Evolutionary conservation across 2,113 vertebrate genomes (phyloP).

Genomic region (Machaerirhynchus nigripectus): DNA sequence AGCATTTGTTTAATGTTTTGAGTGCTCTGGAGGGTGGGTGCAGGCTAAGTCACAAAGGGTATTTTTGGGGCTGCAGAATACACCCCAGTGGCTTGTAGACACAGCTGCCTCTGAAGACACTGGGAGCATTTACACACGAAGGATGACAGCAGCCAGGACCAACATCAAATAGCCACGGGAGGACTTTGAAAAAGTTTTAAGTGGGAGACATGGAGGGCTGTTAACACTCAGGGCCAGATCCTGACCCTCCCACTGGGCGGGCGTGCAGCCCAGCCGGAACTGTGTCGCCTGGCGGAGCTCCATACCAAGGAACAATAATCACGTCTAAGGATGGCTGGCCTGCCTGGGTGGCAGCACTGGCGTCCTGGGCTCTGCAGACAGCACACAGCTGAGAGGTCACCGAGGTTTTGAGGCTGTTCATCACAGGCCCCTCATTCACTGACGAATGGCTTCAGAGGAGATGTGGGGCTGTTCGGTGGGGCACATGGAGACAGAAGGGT

Average conservation of each 20-base stretch:
- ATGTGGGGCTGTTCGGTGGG: not conserved
- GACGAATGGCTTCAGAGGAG: not conserved
- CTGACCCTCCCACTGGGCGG: not conserved
- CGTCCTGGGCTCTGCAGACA: not conserved
- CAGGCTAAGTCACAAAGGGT: not conserved
- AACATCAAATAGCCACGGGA: not conserved
- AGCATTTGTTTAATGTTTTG: not conserved
- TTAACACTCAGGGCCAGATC: conserved; percentile 31
- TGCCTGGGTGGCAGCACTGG: not conserved
- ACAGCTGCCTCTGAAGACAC: not conserved
- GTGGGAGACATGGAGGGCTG: not conserved
- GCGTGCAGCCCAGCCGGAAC: not conserved
- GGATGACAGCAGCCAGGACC: not conserved
- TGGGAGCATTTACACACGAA: not conserved
- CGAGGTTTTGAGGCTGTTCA: not conserved
- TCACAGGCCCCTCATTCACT: not conserved
- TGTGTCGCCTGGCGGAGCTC: not conserved
- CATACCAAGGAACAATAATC: conserved; percentile 25
- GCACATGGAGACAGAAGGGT: not conserved
- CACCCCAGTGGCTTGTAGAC: not conserved
- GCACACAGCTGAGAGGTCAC: not conserved
- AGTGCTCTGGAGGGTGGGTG: not conserved
- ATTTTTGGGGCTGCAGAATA: not conserved
- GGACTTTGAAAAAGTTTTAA: not conserved
- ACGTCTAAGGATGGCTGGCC: not conserved